Percentiles rank a stretch among this genome's conserved stretches.
Evolutionary conservation across 1,140 invertebrate species (phyloP).

Genomic region (Panulirus ornatus): DNA sequence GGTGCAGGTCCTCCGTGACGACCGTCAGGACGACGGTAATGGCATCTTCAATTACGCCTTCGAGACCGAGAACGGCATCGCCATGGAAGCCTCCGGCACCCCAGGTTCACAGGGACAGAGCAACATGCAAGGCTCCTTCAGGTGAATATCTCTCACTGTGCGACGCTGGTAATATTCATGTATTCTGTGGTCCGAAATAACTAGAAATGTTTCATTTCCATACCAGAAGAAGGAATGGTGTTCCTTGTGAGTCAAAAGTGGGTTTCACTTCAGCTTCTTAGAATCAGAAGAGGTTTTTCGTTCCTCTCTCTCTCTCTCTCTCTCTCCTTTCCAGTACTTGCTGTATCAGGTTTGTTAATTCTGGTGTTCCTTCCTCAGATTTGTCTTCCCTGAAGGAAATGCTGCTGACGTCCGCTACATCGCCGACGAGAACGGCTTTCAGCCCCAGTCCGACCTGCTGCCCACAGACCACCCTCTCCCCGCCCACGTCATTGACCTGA

Average conservation of each 20-base stretch:
- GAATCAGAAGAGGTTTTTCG: too few relatives aligned
- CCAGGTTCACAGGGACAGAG: constrained; percentile 40
- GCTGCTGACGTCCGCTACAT: constrained; percentile 6
- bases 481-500: constrained; percentile 3
- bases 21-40: constrained; percentile 38
- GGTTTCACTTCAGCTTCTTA: too few relatives aligned
- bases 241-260: too few relatives aligned
- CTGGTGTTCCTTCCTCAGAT: too few relatives aligned
- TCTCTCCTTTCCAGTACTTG: neutral
- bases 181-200: too few relatives aligned
- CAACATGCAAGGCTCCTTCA: constrained; percentile 51
- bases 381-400: neutral
- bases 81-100: neutral
- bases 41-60: constrained; percentile 43
- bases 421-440: neutral
- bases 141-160: too few relatives aligned
- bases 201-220: too few relatives aligned
- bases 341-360: too few relatives aligned
- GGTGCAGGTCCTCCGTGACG: constrained; percentile 27
- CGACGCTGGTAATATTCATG: neutral
- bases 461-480: neutral
- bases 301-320: neutral
- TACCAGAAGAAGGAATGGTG: too few relatives aligned
- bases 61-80: constrained; percentile 47
- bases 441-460: constrained; percentile 6